These are phyloP conservation scores for Gibbula magus DNA, from an alignment of 2,888 invertebrate genomes.

Conservation along the genomic window DNA sequence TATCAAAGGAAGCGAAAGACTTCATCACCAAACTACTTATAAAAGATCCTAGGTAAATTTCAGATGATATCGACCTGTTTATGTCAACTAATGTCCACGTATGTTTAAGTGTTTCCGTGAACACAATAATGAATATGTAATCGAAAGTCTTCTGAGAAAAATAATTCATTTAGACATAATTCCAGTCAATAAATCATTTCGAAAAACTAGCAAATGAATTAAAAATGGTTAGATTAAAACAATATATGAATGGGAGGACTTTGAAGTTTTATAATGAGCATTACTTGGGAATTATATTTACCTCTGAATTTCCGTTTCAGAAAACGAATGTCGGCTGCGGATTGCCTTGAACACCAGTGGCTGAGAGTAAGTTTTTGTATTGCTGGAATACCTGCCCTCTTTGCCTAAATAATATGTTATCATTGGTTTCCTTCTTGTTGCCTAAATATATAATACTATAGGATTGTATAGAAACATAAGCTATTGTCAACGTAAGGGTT, in stretches of 20 bases:
- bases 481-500: background rate
- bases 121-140: background rate
- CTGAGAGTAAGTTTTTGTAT: conserved; percentile 77
- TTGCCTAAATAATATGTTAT: background rate
- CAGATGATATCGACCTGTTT: background rate
- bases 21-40: conserved; percentile 93
- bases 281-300: background rate
- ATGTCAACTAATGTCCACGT: too few species aligned
- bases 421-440: background rate
- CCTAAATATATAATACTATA: background rate
- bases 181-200: too few species aligned
- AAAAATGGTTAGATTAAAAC: background rate
- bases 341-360: conserved; percentile 92
- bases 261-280: background rate
- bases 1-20: conserved; percentile 95
- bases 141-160: background rate
- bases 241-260: background rate
- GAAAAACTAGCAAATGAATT: too few species aligned
- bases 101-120: background rate
- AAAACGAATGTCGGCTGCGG: conserved; percentile 86
- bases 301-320: conserved; percentile 77
- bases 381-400: background rate
- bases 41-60: conserved; percentile 80
- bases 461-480: too few species aligned
- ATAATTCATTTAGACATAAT: background rate